Evolutionary conservation across 1,140 invertebrate genomes (phyloP).

Genomic region (Patella vulgata): DNA sequence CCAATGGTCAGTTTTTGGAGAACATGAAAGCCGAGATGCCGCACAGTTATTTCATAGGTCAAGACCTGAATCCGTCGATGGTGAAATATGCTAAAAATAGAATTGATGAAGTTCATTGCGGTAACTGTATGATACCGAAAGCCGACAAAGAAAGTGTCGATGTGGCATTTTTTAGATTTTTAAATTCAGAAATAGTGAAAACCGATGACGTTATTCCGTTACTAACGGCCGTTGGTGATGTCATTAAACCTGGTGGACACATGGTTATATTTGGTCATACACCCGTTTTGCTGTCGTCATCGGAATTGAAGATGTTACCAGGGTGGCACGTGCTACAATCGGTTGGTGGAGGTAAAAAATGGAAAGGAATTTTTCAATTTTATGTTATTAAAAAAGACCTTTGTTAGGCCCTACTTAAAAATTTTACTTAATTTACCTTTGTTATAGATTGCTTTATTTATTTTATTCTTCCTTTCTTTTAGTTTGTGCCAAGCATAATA

Average conservation of each 20-base stretch:
- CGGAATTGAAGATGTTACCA: slow-evolving; percentile 34
- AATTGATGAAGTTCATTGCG: slow-evolving; percentile 44
- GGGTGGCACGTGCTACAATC: slow-evolving; percentile 30
- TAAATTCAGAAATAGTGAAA: slow-evolving; percentile 48
- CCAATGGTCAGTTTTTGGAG: slow-evolving; percentile 43
- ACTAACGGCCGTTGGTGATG: slow-evolving; percentile 26
- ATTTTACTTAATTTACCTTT: no score
- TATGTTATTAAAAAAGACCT: no score
- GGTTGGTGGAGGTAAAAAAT: slow-evolving; percentile 38
- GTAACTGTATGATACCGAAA: slow-evolving; percentile 40
- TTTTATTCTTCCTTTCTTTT: no score
- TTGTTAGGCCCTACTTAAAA: no score
- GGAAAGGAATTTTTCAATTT: slow-evolving; percentile 46
- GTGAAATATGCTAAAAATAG: slow-evolving; percentile 41
- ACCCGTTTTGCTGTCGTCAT: slow-evolving; percentile 39
- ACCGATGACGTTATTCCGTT: slow-evolving; percentile 26
- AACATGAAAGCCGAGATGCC: slow-evolving; percentile 38
- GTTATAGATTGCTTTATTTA: no score
- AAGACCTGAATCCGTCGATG: slow-evolving; percentile 45
- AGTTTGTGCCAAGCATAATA: no score
- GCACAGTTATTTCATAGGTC: slow-evolving; percentile 33
- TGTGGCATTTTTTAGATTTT: slow-evolving; percentile 42
- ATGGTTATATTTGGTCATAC: slow-evolving; percentile 49
- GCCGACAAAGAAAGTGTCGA: slow-evolving; percentile 22
- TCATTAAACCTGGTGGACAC: slow-evolving; percentile 37